Conservation (phyloP, 2,113 vertebrate genomes). For the Emydocephalus ijimae region DNA sequence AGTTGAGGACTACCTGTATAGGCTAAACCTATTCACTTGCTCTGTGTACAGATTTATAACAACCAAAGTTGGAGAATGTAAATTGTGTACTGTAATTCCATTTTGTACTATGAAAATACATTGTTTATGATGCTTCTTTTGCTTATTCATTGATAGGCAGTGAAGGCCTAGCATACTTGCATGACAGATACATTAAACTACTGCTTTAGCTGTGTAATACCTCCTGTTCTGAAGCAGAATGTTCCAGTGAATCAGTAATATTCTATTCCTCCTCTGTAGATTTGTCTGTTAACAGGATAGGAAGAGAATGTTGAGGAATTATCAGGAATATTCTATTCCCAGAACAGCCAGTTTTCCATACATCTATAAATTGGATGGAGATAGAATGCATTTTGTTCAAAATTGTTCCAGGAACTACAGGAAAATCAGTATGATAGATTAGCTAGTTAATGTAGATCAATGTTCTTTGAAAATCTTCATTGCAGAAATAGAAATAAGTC, state of each 20-base stretch:
- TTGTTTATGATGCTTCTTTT: background rate
- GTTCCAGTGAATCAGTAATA: background rate
- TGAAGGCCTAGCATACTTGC: background rate
- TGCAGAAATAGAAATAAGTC: background rate
- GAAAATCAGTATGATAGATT: background rate
- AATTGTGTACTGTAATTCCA: background rate
- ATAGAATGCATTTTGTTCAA: background rate
- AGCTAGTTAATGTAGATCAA: background rate
- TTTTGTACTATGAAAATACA: background rate
- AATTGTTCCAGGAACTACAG: background rate
- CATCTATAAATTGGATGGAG: background rate
- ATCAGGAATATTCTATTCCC: background rate
- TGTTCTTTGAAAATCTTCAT: background rate
- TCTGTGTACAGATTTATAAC: background rate
- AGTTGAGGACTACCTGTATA: background rate
- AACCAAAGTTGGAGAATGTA: background rate
- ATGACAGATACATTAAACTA: background rate
- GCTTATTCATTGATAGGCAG: background rate
- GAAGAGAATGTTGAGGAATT: background rate
- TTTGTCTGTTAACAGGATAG: background rate
- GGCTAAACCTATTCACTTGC: background rate
- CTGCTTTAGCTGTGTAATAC: background rate
- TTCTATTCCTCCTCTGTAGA: background rate
- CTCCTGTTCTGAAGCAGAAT: background rate
- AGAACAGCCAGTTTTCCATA: background rate